Base-by-base conservation (phyloP, 1,140 invertebrate genomes). In the Helicoverpa armigera region DNA sequence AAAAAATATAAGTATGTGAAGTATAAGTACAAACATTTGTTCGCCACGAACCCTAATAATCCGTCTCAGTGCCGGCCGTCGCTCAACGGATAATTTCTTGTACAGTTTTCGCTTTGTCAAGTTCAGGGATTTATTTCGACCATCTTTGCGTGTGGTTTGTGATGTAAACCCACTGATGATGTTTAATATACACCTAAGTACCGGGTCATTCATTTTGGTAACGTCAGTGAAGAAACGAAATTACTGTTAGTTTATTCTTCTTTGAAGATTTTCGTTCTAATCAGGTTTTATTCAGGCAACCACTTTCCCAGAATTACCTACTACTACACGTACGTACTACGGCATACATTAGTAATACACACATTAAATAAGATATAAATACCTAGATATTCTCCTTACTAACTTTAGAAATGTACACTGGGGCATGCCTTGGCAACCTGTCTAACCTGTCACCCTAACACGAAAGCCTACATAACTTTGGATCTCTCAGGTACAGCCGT, bases 71-170 rank as follows among this genome's bases (percentile, higher is more conserved):
- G 5, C 56, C 10, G 3, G 16, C 51, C 35, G 14, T 4, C 43
- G 35, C 29, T 51, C 16, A 14, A 14, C 73, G 73, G 35, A 63
- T 61, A 75, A 75, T 75, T 75, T 75, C 73, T 75, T 75, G 73
- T 29, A 56, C 58, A 75, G 67, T 75, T 61, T 75, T 61, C 54
- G 43, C 16, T 48, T 75, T 61, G 73, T 61, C 73, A 61, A 51
- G 43, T 23, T 61, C 16, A 50, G 23, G 54, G 56, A 18, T 61
- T 74, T 74, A 48, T 23, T 50, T 16, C 48, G 51, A 48, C 58
- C 3, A 50, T 23, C 58, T 51, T 16, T 65, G n/a, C 29, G 13
- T 73, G 16, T 51, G 4, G 35, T 75, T 14, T 35, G 13, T 23
- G 12, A 43, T 29, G 11, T 58, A 43, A 31, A 43, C 16, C 14